Conservation (phyloP, 1,140 invertebrate species). For the Aphelinus certus region DNA sequence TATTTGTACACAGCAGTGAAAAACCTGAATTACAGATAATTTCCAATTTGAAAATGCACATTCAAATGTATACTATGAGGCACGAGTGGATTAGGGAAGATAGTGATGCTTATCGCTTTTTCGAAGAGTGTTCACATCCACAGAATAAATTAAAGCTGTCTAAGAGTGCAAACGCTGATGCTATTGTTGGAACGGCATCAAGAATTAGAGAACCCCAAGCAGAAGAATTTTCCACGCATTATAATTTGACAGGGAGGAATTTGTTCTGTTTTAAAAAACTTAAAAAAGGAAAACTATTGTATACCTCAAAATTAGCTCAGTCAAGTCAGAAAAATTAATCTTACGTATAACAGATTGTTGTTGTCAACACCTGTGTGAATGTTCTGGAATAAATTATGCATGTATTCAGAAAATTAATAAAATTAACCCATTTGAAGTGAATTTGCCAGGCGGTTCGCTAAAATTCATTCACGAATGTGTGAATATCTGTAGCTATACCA, state of each 20-base stretch:
- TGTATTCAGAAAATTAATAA: background rate
- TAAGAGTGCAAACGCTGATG: background rate
- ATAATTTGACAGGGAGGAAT: background rate
- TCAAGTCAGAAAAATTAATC: slow-evolving; percentile 6
- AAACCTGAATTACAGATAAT: slow-evolving; percentile 12
- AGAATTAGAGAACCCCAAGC: background rate
- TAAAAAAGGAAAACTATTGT: slow-evolving; percentile 4
- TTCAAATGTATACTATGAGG: background rate
- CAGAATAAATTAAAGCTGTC: background rate
- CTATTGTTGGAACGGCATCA: background rate
- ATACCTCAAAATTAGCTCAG: background rate
- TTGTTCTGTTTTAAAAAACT: slow-evolving; percentile 10
- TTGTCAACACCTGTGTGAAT: slow-evolving; percentile 6
- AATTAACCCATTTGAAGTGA: background rate
- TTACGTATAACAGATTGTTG: background rate
- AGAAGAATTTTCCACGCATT: background rate
- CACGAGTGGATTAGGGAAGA: background rate
- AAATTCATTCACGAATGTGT: background rate
- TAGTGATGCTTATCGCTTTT: slow-evolving; percentile 9
- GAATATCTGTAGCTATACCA: background rate
- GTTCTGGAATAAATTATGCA: slow-evolving; percentile 3
- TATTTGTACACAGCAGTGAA: background rate
- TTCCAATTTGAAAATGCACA: slow-evolving; percentile 1
- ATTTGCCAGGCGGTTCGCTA: background rate
- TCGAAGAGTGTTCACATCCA: background rate